Evolutionary conservation across 1,140 invertebrate species (phyloP).

Genomic region (Pollicipes pollicipes): DNA sequence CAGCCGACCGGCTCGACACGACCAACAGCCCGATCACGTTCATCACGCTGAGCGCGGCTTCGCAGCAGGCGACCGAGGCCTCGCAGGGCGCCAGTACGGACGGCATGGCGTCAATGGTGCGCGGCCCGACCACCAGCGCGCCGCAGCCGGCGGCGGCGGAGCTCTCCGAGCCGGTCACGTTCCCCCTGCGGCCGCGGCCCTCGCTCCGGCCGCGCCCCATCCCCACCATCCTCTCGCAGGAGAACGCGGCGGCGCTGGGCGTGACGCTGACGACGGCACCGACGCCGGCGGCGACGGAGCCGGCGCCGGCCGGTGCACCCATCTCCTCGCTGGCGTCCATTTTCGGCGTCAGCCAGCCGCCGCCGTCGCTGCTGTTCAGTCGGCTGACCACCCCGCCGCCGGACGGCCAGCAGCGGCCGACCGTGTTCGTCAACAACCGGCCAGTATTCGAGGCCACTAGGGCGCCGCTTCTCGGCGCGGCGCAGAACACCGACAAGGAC

Average conservation of each 20-base stretch:
- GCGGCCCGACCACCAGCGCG: no score
- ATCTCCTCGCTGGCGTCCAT: not conserved
- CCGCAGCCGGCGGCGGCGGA: no score
- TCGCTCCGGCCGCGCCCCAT: not conserved
- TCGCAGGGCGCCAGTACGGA: not conserved
- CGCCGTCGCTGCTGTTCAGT: not conserved
- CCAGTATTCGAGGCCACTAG: not conserved
- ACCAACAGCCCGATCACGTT: not conserved
- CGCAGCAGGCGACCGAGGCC: not conserved
- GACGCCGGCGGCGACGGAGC: not conserved
- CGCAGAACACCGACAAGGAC: not conserved
- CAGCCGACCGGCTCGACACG: not conserved
- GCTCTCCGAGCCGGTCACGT: no score
- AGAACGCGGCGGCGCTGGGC: not conserved
- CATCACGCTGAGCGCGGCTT: not conserved
- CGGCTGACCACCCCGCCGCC: not conserved
- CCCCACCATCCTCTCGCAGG: not conserved
- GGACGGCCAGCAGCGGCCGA: not conserved
- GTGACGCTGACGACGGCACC: not conserved
- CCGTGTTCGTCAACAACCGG: slow-evolving; percentile 3
- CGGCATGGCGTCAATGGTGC: no score
- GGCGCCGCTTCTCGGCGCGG: not conserved
- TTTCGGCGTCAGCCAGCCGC: not conserved
- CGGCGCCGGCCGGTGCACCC: not conserved
- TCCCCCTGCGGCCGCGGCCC: not conserved